A percentile compares a stretch with the other conserved stretches of the same genome.
These are phyloP conservation scores for Clarias pachynema DNA, from an alignment of 2,797 vertebrate genomes.

Conservation along the genomic window DNA sequence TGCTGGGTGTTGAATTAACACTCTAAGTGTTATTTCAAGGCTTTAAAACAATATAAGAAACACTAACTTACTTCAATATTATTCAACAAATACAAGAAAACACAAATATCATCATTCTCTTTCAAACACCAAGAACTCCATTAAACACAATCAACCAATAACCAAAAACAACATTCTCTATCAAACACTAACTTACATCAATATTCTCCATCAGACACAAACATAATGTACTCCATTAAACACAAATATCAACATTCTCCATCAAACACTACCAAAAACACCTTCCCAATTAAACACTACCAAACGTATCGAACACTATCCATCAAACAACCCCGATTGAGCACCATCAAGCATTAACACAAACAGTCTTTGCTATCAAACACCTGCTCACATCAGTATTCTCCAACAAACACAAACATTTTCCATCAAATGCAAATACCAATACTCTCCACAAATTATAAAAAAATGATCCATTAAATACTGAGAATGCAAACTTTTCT, in stretches of 20 bases:
- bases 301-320: not conserved
- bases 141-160: too few relatives aligned
- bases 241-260: not conserved
- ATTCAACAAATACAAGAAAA: not conserved
- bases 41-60: too few relatives aligned
- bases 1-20: too few relatives aligned
- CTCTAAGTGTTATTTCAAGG: too few relatives aligned
- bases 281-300: not conserved
- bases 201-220: not conserved
- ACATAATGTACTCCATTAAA: not conserved
- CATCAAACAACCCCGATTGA: not conserved
- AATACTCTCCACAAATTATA: not conserved
- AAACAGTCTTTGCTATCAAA: not conserved
- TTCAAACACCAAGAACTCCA: too few relatives aligned
- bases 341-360: not conserved
- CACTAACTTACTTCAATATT: not conserved
- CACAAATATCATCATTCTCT: not conserved
- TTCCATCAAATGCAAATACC: not conserved
- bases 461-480: too few relatives aligned
- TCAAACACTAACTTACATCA: not conserved
- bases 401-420: not conserved
- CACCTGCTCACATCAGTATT: not conserved
- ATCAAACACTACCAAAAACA: not conserved
- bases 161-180: too few relatives aligned
- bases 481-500: too few relatives aligned